Evolutionary conservation across 2,797 vertebrate genomes (phyloP), one percentile per base, ranked within the genome.

Genomic region (Macropus fuliginosus): DNA sequence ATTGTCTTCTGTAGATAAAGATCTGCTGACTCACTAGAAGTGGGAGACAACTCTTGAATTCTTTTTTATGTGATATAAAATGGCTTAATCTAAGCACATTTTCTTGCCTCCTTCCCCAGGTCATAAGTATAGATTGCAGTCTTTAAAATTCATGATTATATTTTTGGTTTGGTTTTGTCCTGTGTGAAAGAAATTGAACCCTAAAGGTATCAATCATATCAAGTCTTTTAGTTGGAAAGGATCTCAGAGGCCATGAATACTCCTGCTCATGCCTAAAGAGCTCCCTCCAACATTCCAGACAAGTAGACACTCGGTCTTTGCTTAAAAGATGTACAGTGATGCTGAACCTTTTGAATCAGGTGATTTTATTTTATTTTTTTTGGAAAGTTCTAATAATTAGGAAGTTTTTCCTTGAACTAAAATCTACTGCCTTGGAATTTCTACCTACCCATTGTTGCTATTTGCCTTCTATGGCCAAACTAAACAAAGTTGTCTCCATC

Each of bases 1-100:
- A 81, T 52, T 52, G 4, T 95, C 27, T 81, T 96, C 92, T 94
- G 46, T 95, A 94, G 91, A 91, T 59, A 28, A 93, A 62, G 94
- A 74, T 46, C 92, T 90, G 13, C 89, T 92, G 95, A 81, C 29
- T 81, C 40, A 14, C 90, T 92, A 62, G 46, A 50, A 9, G 95
- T 93, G 66, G 21, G 21, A 81, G 74, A 46, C 40, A 81, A 74
- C 52, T 18, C 92, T 96, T 92, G 52, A 1, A 2, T 50, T 93
- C 57, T 92, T 92, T 56, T 93, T 89, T 46, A 74, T 1, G 62
- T 94, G 55, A 93, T 40, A 52, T 46, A 21, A 91, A 50, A 90
- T 66, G 55, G 11, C 31, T 95, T 92, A 29, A 10, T 91, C 56
- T 74, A 92, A 92, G n/a, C 90, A 94, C 0, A 91, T 31, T 21